Percentiles rank a stretch among this genome's conserved stretches.
These are phyloP conservation scores for Nomada fucata DNA, from an alignment of 2,888 invertebrate genomes.

Conservation along the genomic window DNA sequence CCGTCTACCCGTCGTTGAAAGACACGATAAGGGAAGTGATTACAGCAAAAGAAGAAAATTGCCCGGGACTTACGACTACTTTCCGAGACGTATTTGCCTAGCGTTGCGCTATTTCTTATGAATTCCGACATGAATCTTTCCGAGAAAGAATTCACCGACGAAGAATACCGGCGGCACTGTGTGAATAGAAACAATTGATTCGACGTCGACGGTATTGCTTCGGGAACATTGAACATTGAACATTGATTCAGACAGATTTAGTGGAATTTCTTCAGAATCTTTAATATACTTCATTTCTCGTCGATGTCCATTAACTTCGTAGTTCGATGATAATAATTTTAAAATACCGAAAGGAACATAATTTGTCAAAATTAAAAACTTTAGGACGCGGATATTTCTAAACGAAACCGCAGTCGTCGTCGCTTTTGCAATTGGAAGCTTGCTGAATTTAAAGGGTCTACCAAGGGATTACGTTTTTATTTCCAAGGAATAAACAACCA, in stretches of 20 bases:
- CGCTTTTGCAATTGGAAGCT: too few species aligned
- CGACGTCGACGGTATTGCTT: slow-evolving; percentile 4
- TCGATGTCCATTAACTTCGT: too few species aligned
- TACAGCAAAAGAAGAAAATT: slow-evolving; percentile 49
- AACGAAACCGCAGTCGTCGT: too few species aligned
- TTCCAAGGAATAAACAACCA: too few species aligned
- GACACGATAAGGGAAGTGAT: slow-evolving; percentile 41
- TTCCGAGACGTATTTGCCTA: slow-evolving; percentile 43
- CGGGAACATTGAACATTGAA: slow-evolving; percentile 17
- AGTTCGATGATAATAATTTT: too few species aligned
- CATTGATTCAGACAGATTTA: slow-evolving; percentile 12
- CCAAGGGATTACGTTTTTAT: too few species aligned
- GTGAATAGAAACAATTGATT: slow-evolving; percentile 27
- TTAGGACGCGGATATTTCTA: too few species aligned
- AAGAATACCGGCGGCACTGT: slow-evolving; percentile 12
- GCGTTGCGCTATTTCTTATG: slow-evolving; percentile 51
- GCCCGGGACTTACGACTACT: slow-evolving; percentile 42
- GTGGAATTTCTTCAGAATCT: neutral
- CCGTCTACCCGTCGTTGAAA: slow-evolving; percentile 20
- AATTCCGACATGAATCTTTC: slow-evolving; percentile 34
- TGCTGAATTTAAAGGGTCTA: too few species aligned
- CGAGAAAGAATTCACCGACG: slow-evolving; percentile 20
- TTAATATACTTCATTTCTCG: too few species aligned
- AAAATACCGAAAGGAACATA: too few species aligned
- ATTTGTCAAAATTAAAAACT: too few species aligned